Conservation (phyloP, 2,797 vertebrate species). For the Taeniopygia guttata region DNA sequence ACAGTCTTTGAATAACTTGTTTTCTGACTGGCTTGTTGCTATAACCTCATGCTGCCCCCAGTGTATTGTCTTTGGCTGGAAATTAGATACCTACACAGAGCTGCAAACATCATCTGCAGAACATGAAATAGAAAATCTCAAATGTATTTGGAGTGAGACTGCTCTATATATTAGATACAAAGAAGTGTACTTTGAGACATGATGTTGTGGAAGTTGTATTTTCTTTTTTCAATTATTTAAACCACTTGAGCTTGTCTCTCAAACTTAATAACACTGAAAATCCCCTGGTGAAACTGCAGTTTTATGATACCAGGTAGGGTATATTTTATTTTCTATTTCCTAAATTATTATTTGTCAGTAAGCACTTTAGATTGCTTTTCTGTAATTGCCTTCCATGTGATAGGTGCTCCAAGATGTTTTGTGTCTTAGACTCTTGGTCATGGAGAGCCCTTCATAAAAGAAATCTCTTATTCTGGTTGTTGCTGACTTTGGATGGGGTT, state of each 20-base stretch:
- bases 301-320: not conserved
- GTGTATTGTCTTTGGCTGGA: not conserved
- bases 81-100: conserved; percentile 23
- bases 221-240: conserved; percentile 52
- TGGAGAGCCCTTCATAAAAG: not conserved
- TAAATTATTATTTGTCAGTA: conserved; percentile 47
- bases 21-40: conserved; percentile 18
- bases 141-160: conserved; percentile 3
- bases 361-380: conserved; percentile 26
- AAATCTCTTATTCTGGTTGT: not conserved
- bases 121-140: conserved; percentile 23
- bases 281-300: not conserved
- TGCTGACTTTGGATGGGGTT: not conserved
- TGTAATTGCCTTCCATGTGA: not conserved
- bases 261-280: conserved; percentile 45
- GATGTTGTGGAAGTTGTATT: not conserved
- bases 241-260: conserved; percentile 56
- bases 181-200: not conserved
- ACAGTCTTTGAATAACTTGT: conserved; percentile 4
- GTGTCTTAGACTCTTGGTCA: not conserved
- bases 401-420: not conserved
- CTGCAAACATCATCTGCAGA: not conserved
- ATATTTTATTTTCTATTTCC: conserved; percentile 43
- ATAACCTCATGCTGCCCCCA: not conserved
- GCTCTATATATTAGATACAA: not conserved